These are phyloP conservation scores for Apteryx owenii DNA, from an alignment of 2,113 vertebrate genomes.

Conservation along the genomic window DNA sequence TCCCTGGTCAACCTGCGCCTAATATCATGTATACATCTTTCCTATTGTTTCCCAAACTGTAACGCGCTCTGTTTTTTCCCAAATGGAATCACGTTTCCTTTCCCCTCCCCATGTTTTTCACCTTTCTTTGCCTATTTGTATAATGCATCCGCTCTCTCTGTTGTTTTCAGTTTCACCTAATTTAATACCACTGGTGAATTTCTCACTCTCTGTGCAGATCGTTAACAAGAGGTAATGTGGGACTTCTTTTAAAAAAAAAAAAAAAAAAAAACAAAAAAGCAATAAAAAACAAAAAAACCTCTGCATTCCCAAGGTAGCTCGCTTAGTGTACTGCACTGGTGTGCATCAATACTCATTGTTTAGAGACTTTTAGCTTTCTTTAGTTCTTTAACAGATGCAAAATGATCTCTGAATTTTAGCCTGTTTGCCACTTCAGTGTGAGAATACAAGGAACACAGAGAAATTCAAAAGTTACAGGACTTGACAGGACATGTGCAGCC, in stretches of 20 bases:
- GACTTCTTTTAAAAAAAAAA: slow-evolving; percentile 19
- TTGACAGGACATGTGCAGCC: neutral
- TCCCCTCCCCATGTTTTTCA: neutral
- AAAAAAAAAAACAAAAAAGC: slow-evolving; percentile 16
- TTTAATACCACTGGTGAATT: slow-evolving; percentile 1
- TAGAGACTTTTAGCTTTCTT: neutral
- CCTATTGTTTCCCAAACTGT: neutral
- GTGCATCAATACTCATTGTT: neutral
- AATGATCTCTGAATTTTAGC: neutral
- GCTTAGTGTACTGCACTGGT: neutral
- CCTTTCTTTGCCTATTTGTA: neutral
- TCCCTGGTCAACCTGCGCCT: neutral
- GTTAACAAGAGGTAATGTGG: neutral
- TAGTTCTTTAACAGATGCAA: neutral
- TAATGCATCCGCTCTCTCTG: neutral
- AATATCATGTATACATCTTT: neutral
- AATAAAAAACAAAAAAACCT: neutral
- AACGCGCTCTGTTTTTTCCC: neutral
- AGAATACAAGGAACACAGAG: neutral
- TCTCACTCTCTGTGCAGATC: neutral
- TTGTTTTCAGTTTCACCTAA: slow-evolving; percentile 14
- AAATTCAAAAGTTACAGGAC: neutral
- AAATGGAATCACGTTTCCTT: neutral
- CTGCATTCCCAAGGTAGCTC: neutral
- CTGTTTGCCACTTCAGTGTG: neutral